Evolutionary conservation across 2,113 vertebrate genomes (phyloP), one percentile per base, ranked within the genome.

Genomic region (Colius striatus): DNA sequence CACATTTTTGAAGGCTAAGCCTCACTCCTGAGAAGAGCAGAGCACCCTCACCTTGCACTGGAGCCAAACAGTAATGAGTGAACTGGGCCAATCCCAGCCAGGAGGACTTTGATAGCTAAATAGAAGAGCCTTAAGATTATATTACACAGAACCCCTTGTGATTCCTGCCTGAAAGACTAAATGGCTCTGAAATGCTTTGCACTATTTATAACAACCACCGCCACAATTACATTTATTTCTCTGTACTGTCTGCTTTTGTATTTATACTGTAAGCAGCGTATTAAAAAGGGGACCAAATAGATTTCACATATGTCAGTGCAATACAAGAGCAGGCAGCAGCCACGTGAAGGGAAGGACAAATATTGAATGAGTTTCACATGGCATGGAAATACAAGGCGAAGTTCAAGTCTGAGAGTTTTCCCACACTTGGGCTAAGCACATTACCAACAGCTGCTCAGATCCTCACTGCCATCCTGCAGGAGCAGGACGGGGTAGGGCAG

Each of bases 381-480:
- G 94, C 96, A 92, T 48, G 80, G 92, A 94, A 86, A 94, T 8
- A 91, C 85, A 89, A 92, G 85, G 68, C 1, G 26, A 84, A 84
- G 93, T 93, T 96, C 94, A 92, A 90, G 89, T 72, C 88, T 77
- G 84, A 84, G 92, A 93, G 82, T 90, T 96, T 95, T 95, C 96
- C 92, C 94, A 96, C 96, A 96, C 84, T 95, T 92, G 3, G 25
- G 71, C 85, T 95, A 72, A 96, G 86, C 41, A 21, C 73, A 87
- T 96, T 94, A 80, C 90, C 90, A 94, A 82, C 61, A 96, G 89
- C 43, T 81, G 25, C 70, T 1, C 66, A 54, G 23, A 47, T 20
- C 21, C 48, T 68, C 14, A 22, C 48, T 18, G 66, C 53, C 62
- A 60, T 61, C 1, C 0, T 4, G 14, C 0, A 3, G 87, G 58